phyloP scores from a whole-genome alignment of 2,888 invertebrate species.

The Nowickia ferox region DNA sequence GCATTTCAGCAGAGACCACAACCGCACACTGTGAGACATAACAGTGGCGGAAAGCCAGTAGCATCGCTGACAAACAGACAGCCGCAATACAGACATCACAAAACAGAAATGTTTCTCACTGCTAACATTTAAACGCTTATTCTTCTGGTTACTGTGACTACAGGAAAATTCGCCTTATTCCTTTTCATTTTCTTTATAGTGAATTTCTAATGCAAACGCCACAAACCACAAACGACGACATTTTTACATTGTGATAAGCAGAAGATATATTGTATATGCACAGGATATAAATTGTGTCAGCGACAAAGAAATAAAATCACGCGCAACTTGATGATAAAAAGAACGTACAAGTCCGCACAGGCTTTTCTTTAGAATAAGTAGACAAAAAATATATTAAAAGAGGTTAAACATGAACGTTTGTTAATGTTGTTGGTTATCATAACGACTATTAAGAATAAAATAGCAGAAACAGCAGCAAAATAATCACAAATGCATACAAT shows the following conservation, averaged over 20 bases:
- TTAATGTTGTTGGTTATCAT: slow-evolving; percentile 55
- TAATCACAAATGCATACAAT: slow-evolving; percentile 58
- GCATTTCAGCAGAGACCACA: slow-evolving; percentile 52
- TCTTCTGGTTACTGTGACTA: slow-evolving; percentile 19
- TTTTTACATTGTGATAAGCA: slow-evolving; percentile 79
- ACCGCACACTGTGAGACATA: slow-evolving; percentile 40
- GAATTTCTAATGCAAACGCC: slow-evolving; percentile 65
- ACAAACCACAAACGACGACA: slow-evolving; percentile 74
- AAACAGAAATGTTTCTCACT: slow-evolving; percentile 14
- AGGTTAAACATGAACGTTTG: slow-evolving; percentile 48
- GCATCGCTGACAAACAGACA: slow-evolving; percentile 31
- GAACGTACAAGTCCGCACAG: slow-evolving; percentile 9
- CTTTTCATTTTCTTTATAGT: slow-evolving; percentile 29
- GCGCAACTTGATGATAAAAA: slow-evolving; percentile 48
- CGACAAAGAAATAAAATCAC: slow-evolving; percentile 81
- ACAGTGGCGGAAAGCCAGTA: slow-evolving; percentile 42
- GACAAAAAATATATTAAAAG: slow-evolving; percentile 9
- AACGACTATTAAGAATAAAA: slow-evolving; percentile 50
- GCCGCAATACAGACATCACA: slow-evolving; percentile 41
- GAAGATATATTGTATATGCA: slow-evolving; percentile 80
- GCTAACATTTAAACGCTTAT: not conserved
- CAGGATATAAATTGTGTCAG: slow-evolving; percentile 83
- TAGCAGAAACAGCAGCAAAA: slow-evolving; percentile 11
- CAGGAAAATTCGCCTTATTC: slow-evolving; percentile 20
- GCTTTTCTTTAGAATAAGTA: slow-evolving; percentile 29